Percentiles rank a stretch among this genome's conserved stretches.
Conservation (phyloP, 2,797 vertebrate species). For the Pseudochirops cupreus region DNA sequence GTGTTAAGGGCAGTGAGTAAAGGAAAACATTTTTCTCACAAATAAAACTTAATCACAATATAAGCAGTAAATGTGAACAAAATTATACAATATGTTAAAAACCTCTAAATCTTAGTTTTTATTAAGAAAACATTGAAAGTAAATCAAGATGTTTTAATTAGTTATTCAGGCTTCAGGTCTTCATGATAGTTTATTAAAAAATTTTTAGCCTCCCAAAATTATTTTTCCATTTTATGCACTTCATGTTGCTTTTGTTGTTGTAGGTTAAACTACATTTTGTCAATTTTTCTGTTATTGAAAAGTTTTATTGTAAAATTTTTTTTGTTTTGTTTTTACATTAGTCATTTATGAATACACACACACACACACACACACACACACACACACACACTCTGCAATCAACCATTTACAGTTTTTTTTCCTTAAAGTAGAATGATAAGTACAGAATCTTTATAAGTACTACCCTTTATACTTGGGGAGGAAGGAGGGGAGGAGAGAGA, state of each 20-base stretch:
- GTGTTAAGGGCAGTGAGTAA: constrained; percentile 22
- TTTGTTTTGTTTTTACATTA: not conserved
- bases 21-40: constrained; percentile 32
- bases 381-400: not conserved
- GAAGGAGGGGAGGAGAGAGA: no score
- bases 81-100: constrained; percentile 39
- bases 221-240: constrained; percentile 18
- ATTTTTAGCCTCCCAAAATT: constrained; percentile 2
- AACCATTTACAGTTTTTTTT: not conserved
- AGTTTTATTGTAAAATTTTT: not conserved
- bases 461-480: not conserved
- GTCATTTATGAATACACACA: not conserved
- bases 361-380: not conserved
- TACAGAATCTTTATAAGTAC: not conserved
- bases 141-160: constrained; percentile 38
- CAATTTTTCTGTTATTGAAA: not conserved
- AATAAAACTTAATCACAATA: not conserved
- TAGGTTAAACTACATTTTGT: not conserved
- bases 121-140: constrained; percentile 11
- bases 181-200: constrained; percentile 38
- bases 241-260: not conserved
- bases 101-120: constrained; percentile 32
- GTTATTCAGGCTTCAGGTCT: constrained; percentile 27
- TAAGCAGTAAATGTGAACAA: constrained; percentile 40
- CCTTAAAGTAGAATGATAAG: not conserved